Evolutionary conservation across 2,888 invertebrate species (phyloP).

Genomic region (Spialia ferax): DNA sequence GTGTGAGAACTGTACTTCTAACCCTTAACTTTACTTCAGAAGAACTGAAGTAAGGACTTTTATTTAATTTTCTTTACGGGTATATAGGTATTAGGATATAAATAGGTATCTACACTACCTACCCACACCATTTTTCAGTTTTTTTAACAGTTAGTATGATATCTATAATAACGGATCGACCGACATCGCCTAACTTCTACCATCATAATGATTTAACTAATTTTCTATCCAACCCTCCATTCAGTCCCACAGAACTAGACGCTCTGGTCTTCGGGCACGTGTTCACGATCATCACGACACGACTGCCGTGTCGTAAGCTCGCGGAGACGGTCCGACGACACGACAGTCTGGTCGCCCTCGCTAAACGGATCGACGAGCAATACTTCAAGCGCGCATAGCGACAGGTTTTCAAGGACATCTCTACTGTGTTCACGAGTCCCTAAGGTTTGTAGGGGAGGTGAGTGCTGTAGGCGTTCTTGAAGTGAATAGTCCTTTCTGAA

Average conservation of each 20-base stretch:
- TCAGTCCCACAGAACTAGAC: constrained; percentile 97
- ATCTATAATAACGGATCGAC: no score
- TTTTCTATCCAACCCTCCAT: constrained; percentile 55
- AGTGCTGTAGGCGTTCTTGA: constrained; percentile 32
- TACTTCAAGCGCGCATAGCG: constrained; percentile 89
- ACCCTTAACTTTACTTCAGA: no score
- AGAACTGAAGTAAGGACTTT: no score
- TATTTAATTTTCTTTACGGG: no score
- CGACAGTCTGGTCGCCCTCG: constrained; percentile 92
- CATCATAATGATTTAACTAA: neutral
- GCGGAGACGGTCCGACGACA: constrained; percentile 93
- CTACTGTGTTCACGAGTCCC: constrained; percentile 75
- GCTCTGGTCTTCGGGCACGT: constrained; percentile 98
- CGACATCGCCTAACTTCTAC: no score
- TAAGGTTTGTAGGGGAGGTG: constrained; percentile 51
- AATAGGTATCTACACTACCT: no score
- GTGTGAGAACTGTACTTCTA: no score
- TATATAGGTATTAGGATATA: no score
- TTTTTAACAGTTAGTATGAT: no score
- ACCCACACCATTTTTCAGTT: no score
- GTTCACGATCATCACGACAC: constrained; percentile 97
- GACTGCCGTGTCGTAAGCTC: constrained; percentile 93
- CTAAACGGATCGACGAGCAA: constrained; percentile 93
- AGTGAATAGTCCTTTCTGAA: constrained; percentile 11
- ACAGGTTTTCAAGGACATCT: constrained; percentile 79